A percentile compares a stretch with the other conserved stretches of the same genome.
Conservation (phyloP, 1,140 invertebrate species). For the Dendrolimus kikuchii region DNA sequence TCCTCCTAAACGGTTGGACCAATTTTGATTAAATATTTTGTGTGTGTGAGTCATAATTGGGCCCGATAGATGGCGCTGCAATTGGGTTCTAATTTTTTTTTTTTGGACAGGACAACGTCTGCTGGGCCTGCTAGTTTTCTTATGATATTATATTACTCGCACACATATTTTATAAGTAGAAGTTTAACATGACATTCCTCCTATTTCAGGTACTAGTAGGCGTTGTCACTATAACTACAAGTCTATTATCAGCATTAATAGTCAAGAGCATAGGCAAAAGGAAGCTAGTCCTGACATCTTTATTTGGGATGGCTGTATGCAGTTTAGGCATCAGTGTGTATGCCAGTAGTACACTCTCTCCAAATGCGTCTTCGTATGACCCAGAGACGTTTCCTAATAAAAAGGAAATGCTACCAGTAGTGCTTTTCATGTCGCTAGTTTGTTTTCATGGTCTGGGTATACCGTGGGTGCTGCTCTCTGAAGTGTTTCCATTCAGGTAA, state of each 20-base stretch:
- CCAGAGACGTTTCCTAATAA: constrained; percentile 37
- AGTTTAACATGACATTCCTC: not conserved
- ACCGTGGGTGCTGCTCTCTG: constrained; percentile 58
- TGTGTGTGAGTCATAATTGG: no score
- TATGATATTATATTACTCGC: no score
- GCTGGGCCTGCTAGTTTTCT: no score
- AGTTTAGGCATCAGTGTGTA: constrained; percentile 46
- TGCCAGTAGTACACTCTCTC: constrained; percentile 24
- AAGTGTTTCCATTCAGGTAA: constrained; percentile 64
- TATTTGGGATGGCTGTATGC: constrained; percentile 37
- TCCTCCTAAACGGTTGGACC: no score
- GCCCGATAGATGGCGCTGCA: no score
- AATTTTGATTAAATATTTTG: no score
- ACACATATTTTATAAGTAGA: no score
- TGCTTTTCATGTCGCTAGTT: constrained; percentile 46
- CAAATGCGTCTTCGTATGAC: constrained; percentile 50
- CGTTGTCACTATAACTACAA: constrained; percentile 43
- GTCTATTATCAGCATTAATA: constrained; percentile 37
- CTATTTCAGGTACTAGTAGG: constrained; percentile 47
- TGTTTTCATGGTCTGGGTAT: constrained; percentile 51
- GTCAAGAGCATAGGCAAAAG: constrained; percentile 51
- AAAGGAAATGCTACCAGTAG: constrained; percentile 35
- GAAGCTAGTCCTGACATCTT: constrained; percentile 40
- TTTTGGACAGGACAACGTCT: no score
- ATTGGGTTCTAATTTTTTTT: no score